Base-by-base conservation (phyloP, 2,888 invertebrate genomes). In the Synergus itoensis region DNA sequence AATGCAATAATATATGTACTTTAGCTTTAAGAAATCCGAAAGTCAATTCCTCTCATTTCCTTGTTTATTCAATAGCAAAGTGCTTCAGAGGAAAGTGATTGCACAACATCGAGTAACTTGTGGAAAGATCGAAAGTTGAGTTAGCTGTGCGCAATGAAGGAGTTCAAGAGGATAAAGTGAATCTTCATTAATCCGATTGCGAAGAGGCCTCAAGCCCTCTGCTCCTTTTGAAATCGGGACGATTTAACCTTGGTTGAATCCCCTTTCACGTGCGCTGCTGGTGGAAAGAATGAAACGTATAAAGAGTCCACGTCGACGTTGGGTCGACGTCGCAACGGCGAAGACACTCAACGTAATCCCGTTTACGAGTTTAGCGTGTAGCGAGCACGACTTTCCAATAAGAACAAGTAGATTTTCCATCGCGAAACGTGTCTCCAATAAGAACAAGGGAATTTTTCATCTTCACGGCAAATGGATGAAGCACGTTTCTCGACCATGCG, bases 371-470 rank as follows among this genome's bases (percentile, higher is more conserved):
- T 64, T 77, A 53, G 69, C 36, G 69, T 73, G 28, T 77, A 77
- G 48, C 53, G 36, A 73, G 48, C 48, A 48, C 14, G 79, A 76
- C 76, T 57, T 79, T 76, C 76, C 65, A 79, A 79, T 79, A 79
- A 76, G 79, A 76, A 57, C 62, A 78, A 67, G 78, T 77, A 45
- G 41, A 57, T 67, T 60, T 62, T 21, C 60, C 69, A 28, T 69
- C 60, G 69, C 69, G 69, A 78, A 57, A 78, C 78, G 80, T 79
- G 77, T 80, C 81, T 82, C 78, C 79, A 81, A 81, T 81, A 78
- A 81, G 81, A 81, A 76, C 77, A 77, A 73, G 63, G 76, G 80
- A 78, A 80, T 80, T 77, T 81, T 77, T 80, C 77, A 80, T 82
- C 75, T 77, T 76, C n/a, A 21, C 43, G 36, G 77, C 78, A 82